Base-by-base conservation (phyloP, 2,797 vertebrate genomes). In the Protosalanx chinensis region DNA sequence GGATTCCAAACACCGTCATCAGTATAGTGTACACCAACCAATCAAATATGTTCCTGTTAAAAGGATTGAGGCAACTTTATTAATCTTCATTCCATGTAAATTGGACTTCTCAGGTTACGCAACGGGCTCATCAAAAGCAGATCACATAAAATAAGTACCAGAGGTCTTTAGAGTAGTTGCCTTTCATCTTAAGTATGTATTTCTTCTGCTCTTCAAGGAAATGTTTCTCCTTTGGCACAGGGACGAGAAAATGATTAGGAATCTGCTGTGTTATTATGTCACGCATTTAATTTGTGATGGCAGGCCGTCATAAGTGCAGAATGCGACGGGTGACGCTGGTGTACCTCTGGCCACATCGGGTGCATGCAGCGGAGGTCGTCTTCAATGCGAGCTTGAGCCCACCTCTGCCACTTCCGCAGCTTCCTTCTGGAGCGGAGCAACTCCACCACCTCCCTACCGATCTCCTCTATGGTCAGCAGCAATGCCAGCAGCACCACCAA, bases 301-400 rank as follows among this genome's bases (percentile, higher is more conserved):
- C 46, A 49, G 6, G 4, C 46, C 46, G 10, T 49, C 8, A 6
- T 49, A 6, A 49, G 46, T 4, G 4, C 2, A 15, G 8, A 15
- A 49, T 49, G 46, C 18, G 51, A 4, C 1, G 18, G 18, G 51
- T 18, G 51, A n/a, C 4, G 4, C 1, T 16, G 15, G 16, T 61
- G 0, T 57, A 91, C 90, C 85, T 91, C 84, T 15, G 90, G 90
- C 90, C 91, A 91, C 91, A 91, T 91, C 18, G 90, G 91, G 67
- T 91, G 90, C 6, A 72, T 80, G 53, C 78, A 84, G 57, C 4
- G 32, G 71, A 90, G 74, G 71, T 91, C 90, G 0, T 88, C 85
- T 6, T 71, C 70, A 72, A 88, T 68, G 61, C 82, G 84, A 15
- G 35, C 46, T 23, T 83, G 62, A 1, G 68, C 76, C 90, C 89